phyloP scores from a whole-genome alignment of 2,888 invertebrate species.

The Neoaliturus tenellus region DNA sequence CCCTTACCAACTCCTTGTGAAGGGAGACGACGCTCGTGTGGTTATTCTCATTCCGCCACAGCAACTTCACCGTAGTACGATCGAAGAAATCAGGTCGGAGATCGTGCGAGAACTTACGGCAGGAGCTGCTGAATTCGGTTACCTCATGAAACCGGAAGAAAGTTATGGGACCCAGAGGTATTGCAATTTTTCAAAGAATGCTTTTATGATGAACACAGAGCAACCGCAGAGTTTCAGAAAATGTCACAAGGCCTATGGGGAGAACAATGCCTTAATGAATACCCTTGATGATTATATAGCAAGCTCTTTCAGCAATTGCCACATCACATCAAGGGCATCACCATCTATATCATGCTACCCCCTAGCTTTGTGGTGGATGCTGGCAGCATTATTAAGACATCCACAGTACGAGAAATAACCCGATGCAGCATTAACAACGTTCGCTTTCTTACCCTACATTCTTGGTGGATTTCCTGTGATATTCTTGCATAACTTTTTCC shows the following conservation, averaged over 20 bases:
- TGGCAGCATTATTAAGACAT: too few species aligned
- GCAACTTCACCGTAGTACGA: not conserved
- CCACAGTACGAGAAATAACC: too few species aligned
- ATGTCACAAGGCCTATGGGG: not conserved
- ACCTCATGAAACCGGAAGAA: not conserved
- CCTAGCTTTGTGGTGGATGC: too few species aligned
- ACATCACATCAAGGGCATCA: not conserved
- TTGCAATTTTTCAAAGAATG: not conserved
- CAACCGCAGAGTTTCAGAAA: conserved; percentile 1
- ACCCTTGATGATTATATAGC: conserved; percentile 22
- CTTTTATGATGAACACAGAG: not conserved
- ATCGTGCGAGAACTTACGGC: not conserved
- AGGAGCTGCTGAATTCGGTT: not conserved
- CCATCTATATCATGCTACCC: not conserved
- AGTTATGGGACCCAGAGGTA: not conserved
- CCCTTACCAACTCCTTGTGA: not conserved
- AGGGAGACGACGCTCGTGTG: not conserved
- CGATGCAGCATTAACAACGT: too few species aligned
- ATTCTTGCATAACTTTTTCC: not conserved
- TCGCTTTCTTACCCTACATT: not conserved
- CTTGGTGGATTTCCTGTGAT: not conserved
- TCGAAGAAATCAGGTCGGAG: not conserved
- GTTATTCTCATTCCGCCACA: not conserved
- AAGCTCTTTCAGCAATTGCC: not conserved
- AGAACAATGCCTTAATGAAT: not conserved